These are phyloP conservation scores for Halocaridina rubra DNA, from an alignment of 2,888 invertebrate genomes.

Conservation along the genomic window DNA sequence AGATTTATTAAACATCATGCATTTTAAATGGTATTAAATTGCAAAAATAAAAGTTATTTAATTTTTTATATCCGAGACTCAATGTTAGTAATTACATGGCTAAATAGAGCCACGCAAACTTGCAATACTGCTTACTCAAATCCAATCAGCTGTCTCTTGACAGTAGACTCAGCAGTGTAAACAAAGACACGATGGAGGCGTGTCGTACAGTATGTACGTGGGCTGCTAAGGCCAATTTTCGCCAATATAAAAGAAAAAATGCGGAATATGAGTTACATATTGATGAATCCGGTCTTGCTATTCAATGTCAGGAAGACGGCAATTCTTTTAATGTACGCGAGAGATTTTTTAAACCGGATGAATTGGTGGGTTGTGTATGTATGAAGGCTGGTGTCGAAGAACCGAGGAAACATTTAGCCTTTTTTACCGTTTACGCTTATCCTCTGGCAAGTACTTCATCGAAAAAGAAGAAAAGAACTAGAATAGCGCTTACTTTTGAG, in stretches of 20 bases:
- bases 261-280: neutral
- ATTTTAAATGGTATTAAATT: too few species aligned
- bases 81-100: too few species aligned
- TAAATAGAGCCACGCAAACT: too few species aligned
- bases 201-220: neutral
- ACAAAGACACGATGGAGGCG: neutral
- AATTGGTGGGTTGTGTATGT: constrained; percentile 33
- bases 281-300: neutral
- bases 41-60: too few species aligned
- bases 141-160: too few species aligned
- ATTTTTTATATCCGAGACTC: too few species aligned
- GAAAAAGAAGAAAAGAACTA: constrained; percentile 24
- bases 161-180: too few species aligned
- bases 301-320: neutral
- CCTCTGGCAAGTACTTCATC: neutral
- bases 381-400: constrained; percentile 18
- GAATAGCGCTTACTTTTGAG: constrained; percentile 9
- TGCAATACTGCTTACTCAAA: too few species aligned
- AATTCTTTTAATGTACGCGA: neutral
- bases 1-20: too few species aligned
- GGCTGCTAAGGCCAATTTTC: neutral
- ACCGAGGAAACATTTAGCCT: constrained; percentile 6
- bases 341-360: constrained; percentile 9
- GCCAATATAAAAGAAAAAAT: constrained; percentile 11
- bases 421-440: constrained; percentile 39